Conservation (phyloP, 1,140 invertebrate species). For the Heliconius hewitsoni region DNA sequence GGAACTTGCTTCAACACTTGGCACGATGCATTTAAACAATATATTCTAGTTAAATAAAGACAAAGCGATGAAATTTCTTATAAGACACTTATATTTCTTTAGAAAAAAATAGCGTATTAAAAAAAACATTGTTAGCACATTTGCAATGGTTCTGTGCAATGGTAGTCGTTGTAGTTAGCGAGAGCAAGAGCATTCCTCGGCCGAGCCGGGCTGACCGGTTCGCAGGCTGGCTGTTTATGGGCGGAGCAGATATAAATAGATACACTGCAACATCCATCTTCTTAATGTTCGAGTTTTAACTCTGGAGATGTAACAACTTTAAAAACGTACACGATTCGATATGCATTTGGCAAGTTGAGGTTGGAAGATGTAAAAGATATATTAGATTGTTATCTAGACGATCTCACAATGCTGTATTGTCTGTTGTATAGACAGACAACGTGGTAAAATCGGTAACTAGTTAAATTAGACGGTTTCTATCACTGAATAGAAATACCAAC, state of each 20-base stretch:
- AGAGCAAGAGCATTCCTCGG: constrained; percentile 72
- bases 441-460: constrained; percentile 51
- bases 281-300: constrained; percentile 65
- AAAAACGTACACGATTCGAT: constrained; percentile 32
- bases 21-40: constrained; percentile 11
- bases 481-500: background rate
- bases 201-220: constrained; percentile 71
- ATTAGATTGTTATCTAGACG: constrained; percentile 54
- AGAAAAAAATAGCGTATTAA: background rate
- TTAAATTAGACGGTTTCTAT: constrained; percentile 39
- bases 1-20: background rate
- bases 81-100: background rate
- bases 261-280: constrained; percentile 71
- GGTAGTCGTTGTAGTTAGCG: constrained; percentile 56
- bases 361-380: constrained; percentile 19
- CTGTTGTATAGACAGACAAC: constrained; percentile 51
- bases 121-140: constrained; percentile 66
- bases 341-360: background rate
- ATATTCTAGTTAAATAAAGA: background rate
- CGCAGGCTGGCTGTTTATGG: constrained; percentile 71
- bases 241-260: constrained; percentile 78
- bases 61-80: background rate
- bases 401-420: constrained; percentile 51
- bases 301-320: constrained; percentile 35
- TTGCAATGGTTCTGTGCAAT: constrained; percentile 61